phyloP scores from a whole-genome alignment of 2,113 vertebrate genomes.

The Myrmophylax atrothorax region DNA sequence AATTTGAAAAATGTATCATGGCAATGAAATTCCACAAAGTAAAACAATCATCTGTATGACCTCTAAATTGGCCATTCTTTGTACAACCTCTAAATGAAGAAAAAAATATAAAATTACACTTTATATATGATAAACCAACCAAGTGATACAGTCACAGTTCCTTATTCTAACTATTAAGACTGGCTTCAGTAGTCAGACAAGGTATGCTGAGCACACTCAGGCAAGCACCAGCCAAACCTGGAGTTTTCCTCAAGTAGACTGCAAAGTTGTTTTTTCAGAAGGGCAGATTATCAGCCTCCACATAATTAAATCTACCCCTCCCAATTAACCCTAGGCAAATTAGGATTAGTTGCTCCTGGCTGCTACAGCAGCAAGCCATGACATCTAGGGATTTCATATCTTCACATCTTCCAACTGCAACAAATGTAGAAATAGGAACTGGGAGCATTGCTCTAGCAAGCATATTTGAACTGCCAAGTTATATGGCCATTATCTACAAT shows the following conservation, averaged over 20 bases:
- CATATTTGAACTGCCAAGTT: background rate
- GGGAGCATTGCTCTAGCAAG: constrained; percentile 2
- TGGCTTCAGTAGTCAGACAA: background rate
- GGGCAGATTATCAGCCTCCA: constrained; percentile 33
- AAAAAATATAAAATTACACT: background rate
- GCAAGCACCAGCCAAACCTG: background rate
- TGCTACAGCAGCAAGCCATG: constrained; percentile 15
- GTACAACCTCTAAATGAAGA: background rate
- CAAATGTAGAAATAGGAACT: background rate
- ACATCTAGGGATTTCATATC: constrained; percentile 34
- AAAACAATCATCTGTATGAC: background rate
- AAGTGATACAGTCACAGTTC: background rate
- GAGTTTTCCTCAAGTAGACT: background rate
- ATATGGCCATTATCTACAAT: background rate
- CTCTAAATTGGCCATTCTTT: background rate
- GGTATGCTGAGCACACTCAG: background rate
- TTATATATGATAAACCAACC: background rate
- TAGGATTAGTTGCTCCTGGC: background rate
- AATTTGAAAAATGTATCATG: background rate
- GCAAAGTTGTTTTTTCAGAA: constrained; percentile 15
- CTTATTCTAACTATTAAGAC: background rate
- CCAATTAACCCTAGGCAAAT: constrained; percentile 51
- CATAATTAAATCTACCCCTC: constrained; percentile 39
- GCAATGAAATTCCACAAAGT: background rate
- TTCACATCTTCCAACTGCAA: constrained; percentile 12